These are phyloP conservation scores for Dusona sp. DNA, from an alignment of 2,888 invertebrate species.

Conservation along the genomic window DNA sequence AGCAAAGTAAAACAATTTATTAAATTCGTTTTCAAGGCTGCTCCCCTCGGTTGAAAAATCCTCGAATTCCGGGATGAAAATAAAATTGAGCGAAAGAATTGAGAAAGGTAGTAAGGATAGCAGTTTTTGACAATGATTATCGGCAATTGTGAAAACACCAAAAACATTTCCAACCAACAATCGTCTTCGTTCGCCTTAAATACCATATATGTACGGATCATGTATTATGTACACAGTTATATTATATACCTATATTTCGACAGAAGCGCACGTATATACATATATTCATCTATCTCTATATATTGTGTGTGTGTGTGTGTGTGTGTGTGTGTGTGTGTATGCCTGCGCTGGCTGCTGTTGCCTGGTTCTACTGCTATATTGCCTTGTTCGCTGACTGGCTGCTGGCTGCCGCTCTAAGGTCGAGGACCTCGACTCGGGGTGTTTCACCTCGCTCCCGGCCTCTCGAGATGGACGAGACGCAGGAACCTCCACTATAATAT, in stretches of 20 bases:
- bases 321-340: conserved; percentile 4
- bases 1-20: not conserved
- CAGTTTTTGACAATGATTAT: not conserved
- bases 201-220: conserved; percentile 13
- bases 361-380: conserved; percentile 47
- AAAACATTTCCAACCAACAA: not conserved
- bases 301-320: not conserved
- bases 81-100: not conserved
- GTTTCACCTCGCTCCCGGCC: conserved; percentile 71
- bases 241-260: not conserved
- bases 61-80: not conserved
- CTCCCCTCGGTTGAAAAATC: not conserved
- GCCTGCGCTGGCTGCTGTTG: conserved; percentile 50
- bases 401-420: conserved; percentile 69
- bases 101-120: too few species aligned
- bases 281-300: conserved; percentile 1
- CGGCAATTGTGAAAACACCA: not conserved
- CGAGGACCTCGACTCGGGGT: conserved; percentile 73
- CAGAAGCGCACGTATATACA: not conserved
- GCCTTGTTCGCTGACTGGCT: conserved; percentile 61
- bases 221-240: not conserved
- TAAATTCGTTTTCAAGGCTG: not conserved
- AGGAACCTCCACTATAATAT: conserved; percentile 58
- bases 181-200: not conserved
- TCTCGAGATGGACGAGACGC: conserved; percentile 69